Percentiles rank a stretch among this genome's conserved stretches.
Conservation (phyloP, 2,888 invertebrate species). For the Argynnis bischoffii region DNA sequence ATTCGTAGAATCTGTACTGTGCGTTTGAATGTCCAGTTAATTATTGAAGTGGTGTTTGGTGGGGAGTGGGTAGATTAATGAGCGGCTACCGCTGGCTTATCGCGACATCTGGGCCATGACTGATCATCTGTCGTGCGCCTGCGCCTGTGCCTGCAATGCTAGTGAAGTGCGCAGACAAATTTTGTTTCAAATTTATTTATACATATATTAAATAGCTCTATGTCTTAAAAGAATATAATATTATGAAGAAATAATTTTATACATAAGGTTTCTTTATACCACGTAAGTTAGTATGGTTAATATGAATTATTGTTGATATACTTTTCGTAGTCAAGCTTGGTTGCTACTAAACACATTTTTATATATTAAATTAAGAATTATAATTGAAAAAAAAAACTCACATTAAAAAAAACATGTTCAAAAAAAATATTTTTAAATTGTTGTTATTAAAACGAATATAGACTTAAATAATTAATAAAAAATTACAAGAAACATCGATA, state of each 20-base stretch:
- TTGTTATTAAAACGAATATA: not conserved
- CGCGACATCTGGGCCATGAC: conserved; percentile 80
- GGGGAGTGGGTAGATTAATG: conserved; percentile 78
- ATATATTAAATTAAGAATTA: too few species aligned
- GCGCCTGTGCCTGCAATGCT: conserved; percentile 72
- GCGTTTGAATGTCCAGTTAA: conserved; percentile 67
- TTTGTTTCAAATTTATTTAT: not conserved
- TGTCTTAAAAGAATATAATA: not conserved
- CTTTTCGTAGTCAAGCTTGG: too few species aligned
- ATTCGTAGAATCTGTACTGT: conserved; percentile 65
- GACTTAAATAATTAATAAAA: not conserved
- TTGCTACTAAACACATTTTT: too few species aligned
- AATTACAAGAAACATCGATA: conserved; percentile 49
- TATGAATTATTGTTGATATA: too few species aligned
- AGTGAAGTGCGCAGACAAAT: conserved; percentile 50
- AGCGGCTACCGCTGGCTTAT: conserved; percentile 80
- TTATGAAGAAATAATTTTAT: too few species aligned
- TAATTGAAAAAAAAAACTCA: too few species aligned
- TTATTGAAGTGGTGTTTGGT: conserved; percentile 68
- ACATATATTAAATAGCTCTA: not conserved
- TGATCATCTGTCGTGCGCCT: conserved; percentile 82
- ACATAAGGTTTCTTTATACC: too few species aligned
- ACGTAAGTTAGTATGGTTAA: too few species aligned
- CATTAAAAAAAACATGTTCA: too few species aligned
- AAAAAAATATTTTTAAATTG: not conserved